These are phyloP conservation scores for Montipora foliosa DNA, from an alignment of 64 coral and sea anemone genomes.

Conservation along the genomic window DNA sequence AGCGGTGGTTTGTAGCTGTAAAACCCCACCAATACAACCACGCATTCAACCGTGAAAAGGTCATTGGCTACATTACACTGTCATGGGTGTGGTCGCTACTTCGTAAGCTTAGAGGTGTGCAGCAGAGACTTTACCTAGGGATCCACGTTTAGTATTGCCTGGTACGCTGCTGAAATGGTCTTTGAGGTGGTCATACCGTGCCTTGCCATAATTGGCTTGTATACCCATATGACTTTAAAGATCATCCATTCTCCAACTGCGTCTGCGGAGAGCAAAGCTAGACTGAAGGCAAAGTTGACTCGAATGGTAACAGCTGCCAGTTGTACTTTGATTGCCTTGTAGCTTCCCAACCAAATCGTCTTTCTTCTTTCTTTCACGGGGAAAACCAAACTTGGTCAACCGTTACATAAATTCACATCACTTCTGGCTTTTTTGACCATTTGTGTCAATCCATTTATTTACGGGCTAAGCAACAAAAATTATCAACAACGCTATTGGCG, in stretches of 20 bases:
- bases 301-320: slow-evolving; percentile 34
- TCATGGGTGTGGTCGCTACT: neutral
- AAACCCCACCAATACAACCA: too few relatives aligned
- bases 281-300: slow-evolving; percentile 10
- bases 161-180: neutral
- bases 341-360: slow-evolving; percentile 18
- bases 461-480: slow-evolving; percentile 60
- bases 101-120: neutral
- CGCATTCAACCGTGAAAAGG: neutral
- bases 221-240: too few relatives aligned
- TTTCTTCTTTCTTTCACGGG: neutral
- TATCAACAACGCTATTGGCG: slow-evolving; percentile 36
- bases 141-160: neutral
- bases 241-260: too few relatives aligned
- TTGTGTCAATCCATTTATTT: slow-evolving; percentile 46
- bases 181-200: neutral
- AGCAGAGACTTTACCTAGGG: too few relatives aligned
- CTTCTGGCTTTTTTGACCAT: neutral
- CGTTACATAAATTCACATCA: slow-evolving; percentile 1
- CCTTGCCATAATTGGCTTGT: too few relatives aligned
- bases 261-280: neutral
- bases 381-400: neutral
- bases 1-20: slow-evolving; percentile 62
- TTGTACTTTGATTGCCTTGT: neutral
- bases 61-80: neutral